Base-by-base conservation (phyloP, 2,797 vertebrate species). In the Clarias fuscus region DNA sequence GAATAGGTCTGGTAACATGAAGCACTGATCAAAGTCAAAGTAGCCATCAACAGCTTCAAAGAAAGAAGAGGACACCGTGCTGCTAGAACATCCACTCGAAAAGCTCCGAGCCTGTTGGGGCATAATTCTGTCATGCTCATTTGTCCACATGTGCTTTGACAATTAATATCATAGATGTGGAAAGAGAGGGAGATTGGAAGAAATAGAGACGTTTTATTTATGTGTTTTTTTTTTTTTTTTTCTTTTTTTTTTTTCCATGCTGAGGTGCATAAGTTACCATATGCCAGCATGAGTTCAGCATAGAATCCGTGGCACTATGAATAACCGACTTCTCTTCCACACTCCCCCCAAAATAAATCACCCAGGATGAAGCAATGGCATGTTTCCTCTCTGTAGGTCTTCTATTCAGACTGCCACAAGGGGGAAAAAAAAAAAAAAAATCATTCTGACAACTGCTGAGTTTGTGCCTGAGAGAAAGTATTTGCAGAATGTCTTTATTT, bases 21-120 rank as follows among this genome's bases (percentile, higher is more conserved):
- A 81, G 58, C 58, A 6, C 83, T 89, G 89, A 90, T 89, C 88
- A 90, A 90, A 90, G 89, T 87, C 88, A 88, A 88, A 83, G 78
- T 89, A 64, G 81, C 88, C 83, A 89, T 89, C 83, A 62, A 86
- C 86, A 81, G 75, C 88, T 90, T 89, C 89, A 90, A 89, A 84
- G 82, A 33, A 72, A n/a, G 27, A 61, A 18, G 78, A 37, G 22
- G 14, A 81, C 24, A 43, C 70, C 84, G 65, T 77, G 17, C 58
- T 71, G 79, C 64, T 70, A 65, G 84, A 78, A 79, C 76, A 83
- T 78, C 30, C 30, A 59, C 79, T 81, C 37, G 75, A 10, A 73
- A 87, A 67, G 83, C 84, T 70, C 17, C 0, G 58, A 18, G 84
- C 40, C 81, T 80, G 82, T 48, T 27, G 30, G 72, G 73, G 84